Percentiles rank a stretch among this genome's conserved stretches.
Evolutionary conservation across 2,888 invertebrate genomes (phyloP).

Genomic region (Abrostola triplasia): DNA sequence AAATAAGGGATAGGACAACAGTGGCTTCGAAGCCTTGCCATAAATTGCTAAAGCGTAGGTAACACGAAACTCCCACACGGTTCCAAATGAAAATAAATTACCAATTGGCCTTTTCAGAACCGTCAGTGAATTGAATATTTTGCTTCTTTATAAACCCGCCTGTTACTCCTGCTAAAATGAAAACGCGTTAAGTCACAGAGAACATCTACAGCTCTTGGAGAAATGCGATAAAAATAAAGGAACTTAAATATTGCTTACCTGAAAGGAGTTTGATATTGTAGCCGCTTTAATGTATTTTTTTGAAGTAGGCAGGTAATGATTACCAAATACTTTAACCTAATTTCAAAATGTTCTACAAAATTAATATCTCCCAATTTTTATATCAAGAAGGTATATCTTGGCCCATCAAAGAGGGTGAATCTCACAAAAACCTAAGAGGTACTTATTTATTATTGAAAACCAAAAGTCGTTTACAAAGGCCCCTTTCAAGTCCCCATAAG

Average conservation of each 20-base stretch:
- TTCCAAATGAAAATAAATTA: constrained; percentile 1
- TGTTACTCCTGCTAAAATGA: background rate
- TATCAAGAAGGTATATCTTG: constrained; percentile 5
- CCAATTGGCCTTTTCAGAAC: constrained; percentile 3
- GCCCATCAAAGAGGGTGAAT: constrained; percentile 23
- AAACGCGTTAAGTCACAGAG: background rate
- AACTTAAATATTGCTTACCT: background rate
- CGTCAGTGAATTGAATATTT: constrained; percentile 4
- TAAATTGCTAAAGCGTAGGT: background rate
- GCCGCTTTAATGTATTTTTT: too few species aligned
- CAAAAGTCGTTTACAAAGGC: constrained; percentile 37
- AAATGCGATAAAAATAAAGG: background rate
- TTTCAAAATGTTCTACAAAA: background rate
- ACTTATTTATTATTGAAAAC: constrained; percentile 37
- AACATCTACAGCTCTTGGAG: background rate
- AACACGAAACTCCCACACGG: background rate
- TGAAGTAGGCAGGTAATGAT: too few species aligned
- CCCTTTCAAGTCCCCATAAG: constrained; percentile 42
- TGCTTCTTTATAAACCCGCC: background rate
- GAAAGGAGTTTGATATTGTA: background rate
- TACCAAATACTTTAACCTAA: background rate
- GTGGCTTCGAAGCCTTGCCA: too few species aligned
- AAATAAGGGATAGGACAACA: too few species aligned
- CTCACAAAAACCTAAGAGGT: constrained; percentile 32
- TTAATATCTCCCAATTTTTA: constrained; percentile 2